phyloP scores from a whole-genome alignment of 2,888 invertebrate genomes.

The Odontocerum albicorne region DNA sequence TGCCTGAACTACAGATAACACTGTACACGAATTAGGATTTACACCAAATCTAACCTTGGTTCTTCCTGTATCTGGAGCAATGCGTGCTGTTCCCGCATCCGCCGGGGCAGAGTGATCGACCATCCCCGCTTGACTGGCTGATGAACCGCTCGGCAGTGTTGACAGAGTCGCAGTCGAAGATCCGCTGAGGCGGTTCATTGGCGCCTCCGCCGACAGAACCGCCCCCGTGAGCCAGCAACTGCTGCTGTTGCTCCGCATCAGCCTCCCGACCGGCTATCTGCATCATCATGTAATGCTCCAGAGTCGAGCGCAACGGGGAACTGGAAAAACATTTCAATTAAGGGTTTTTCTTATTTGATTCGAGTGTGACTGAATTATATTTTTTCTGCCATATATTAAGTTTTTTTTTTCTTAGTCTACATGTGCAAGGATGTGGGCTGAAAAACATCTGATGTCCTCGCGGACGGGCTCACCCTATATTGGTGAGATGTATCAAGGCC shows the following conservation, averaged over 20 bases:
- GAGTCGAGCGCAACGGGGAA: constrained; percentile 14
- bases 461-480: too few relatives aligned
- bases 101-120: constrained; percentile 16
- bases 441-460: too few relatives aligned
- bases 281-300: constrained; percentile 21
- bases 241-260: constrained; percentile 1
- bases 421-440: too few relatives aligned
- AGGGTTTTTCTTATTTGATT: too few relatives aligned
- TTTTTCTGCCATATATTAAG: too few relatives aligned
- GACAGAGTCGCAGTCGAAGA: constrained; percentile 31
- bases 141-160: constrained; percentile 21
- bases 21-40: too few relatives aligned
- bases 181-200: constrained; percentile 22
- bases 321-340: constrained; percentile 5
- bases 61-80: constrained; percentile 11
- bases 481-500: too few relatives aligned
- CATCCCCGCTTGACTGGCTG: background rate
- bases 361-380: too few relatives aligned
- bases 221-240: background rate
- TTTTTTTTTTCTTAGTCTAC: too few relatives aligned
- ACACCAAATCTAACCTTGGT: too few relatives aligned
- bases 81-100: constrained; percentile 19
- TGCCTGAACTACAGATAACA: too few relatives aligned
- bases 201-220: background rate
- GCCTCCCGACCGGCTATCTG: constrained; percentile 13